phyloP scores from a whole-genome alignment of 2,113 vertebrate genomes.

The Rynchops niger region DNA sequence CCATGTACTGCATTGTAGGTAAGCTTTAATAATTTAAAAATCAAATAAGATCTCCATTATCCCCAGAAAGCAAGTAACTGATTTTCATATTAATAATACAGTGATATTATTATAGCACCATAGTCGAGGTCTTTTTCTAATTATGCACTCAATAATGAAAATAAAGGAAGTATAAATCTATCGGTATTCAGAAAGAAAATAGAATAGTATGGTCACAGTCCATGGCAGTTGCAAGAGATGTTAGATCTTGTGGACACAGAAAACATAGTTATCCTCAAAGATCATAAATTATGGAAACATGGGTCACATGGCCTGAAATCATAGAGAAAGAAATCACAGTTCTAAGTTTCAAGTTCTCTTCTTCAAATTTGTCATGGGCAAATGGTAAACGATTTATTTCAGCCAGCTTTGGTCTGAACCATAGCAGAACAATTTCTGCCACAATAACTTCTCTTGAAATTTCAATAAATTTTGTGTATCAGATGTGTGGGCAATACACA shows the following conservation, averaged over 20 bases:
- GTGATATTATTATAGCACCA: not conserved
- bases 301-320: not conserved
- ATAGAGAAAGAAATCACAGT: not conserved
- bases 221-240: not conserved
- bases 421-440: not conserved
- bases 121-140: not conserved
- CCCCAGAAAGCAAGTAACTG: not conserved
- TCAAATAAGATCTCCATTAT: not conserved
- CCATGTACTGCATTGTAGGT: not conserved
- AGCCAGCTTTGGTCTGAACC: not conserved
- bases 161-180: not conserved
- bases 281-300: not conserved
- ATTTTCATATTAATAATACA: constrained; percentile 26
- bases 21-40: constrained; percentile 15
- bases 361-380: not conserved
- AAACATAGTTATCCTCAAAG: not conserved
- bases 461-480: not conserved
- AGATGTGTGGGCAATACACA: not conserved
- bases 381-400: not conserved
- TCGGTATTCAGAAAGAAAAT: not conserved
- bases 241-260: not conserved
- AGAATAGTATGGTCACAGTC: not conserved
- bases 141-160: not conserved
- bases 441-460: not conserved
- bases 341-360: not conserved